These are phyloP conservation scores for Hesperophylax magnus DNA, from an alignment of 1,140 invertebrate species.

Conservation along the genomic window DNA sequence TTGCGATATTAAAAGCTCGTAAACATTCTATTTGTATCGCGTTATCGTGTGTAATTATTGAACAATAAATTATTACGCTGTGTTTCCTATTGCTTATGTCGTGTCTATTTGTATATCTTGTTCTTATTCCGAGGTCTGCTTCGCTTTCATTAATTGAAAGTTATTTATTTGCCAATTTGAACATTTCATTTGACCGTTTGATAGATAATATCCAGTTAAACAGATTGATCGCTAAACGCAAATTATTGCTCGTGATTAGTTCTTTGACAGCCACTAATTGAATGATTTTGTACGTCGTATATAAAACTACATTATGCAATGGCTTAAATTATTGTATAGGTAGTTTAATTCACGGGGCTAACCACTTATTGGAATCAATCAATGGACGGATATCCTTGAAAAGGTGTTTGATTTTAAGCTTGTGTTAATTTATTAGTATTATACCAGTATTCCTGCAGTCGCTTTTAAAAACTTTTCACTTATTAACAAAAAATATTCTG, in stretches of 20 bases:
- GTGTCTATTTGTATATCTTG: constrained; percentile 5
- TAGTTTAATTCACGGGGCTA: no score
- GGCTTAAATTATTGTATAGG: no score
- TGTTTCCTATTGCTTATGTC: constrained; percentile 1
- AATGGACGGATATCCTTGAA: no score
- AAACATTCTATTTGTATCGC: not conserved
- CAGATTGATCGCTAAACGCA: not conserved
- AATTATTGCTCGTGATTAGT: not conserved
- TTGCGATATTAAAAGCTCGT: constrained; percentile 12
- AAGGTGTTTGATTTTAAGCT: no score
- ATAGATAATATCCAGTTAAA: not conserved
- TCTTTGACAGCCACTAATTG: constrained; percentile 12
- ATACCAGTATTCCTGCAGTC: no score
- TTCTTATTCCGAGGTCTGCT: not conserved
- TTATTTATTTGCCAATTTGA: constrained; percentile 22
- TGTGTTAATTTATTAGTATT: no score
- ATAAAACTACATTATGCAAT: no score
- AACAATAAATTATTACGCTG: constrained; percentile 1
- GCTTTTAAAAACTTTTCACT: no score
- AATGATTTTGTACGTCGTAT: not conserved
- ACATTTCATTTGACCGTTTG: not conserved
- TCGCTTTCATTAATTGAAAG: constrained; percentile 15
- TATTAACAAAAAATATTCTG: no score
- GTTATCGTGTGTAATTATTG: constrained; percentile 6
- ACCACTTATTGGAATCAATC: no score